These are phyloP conservation scores for Apogon talboti DNA, from an alignment of 2,797 vertebrate genomes.

Conservation along the genomic window DNA sequence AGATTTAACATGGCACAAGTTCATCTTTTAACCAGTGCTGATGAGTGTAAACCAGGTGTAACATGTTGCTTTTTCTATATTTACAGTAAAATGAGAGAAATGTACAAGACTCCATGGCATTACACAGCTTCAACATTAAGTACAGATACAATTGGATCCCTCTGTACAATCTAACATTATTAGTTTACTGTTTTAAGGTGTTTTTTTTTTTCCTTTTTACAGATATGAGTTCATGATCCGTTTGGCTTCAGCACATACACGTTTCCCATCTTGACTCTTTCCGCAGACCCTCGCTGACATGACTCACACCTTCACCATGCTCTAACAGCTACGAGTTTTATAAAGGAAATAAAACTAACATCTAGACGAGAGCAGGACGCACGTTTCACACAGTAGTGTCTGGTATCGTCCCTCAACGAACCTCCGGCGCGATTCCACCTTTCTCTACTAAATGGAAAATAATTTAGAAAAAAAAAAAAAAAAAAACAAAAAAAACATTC, in stretches of 20 bases:
- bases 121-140: constrained; percentile 92
- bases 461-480: constrained; percentile 30
- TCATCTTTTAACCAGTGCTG: constrained; percentile 88
- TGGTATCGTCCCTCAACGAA: constrained; percentile 51
- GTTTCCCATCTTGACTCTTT: constrained; percentile 81
- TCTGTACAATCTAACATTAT: constrained; percentile 96
- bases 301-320: constrained; percentile 89
- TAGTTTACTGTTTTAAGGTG: constrained; percentile 88
- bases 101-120: constrained; percentile 94
- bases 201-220: constrained; percentile 86
- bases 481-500: constrained; percentile 73
- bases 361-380: constrained; percentile 85
- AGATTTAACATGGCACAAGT: constrained; percentile 89
- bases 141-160: constrained; percentile 90
- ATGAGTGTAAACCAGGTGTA: constrained; percentile 89
- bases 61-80: constrained; percentile 87
- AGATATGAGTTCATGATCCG: constrained; percentile 86
- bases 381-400: constrained; percentile 55
- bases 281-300: constrained; percentile 90
- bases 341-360: constrained; percentile 88
- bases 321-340: constrained; percentile 85
- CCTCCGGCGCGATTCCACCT: constrained; percentile 84
- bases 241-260: constrained; percentile 88
- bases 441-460: constrained; percentile 63
- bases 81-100: constrained; percentile 94